phyloP scores from a whole-genome alignment of 2,113 vertebrate species.

The Dermatemys mawii region DNA sequence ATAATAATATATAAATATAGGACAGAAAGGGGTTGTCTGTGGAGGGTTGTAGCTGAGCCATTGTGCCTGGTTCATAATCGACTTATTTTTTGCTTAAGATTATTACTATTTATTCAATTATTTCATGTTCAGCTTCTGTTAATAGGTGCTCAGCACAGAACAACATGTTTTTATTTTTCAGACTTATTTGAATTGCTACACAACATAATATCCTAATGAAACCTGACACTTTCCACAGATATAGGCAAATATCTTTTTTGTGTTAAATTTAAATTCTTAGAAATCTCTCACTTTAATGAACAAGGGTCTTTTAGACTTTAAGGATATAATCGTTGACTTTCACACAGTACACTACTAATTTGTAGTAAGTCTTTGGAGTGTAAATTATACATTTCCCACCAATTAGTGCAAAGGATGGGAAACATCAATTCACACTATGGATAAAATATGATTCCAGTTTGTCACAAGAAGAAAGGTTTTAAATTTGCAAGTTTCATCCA shows the following conservation, averaged over 20 bases:
- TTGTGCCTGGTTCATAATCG: neutral
- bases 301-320: neutral
- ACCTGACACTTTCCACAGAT: neutral
- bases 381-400: constrained; percentile 71
- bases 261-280: constrained; percentile 10
- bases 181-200: constrained; percentile 1
- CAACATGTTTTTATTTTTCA: no score
- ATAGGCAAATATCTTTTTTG: constrained; percentile 16
- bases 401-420: constrained; percentile 61
- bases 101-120: neutral
- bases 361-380: constrained; percentile 68
- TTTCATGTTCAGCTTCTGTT: neutral
- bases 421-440: constrained; percentile 72
- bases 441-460: constrained; percentile 36
- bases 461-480: constrained; percentile 64
- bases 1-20: neutral
- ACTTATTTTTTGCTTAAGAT: neutral
- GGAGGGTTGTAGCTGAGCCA: neutral
- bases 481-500: constrained; percentile 66
- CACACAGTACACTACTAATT: constrained; percentile 41
- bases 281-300: constrained; percentile 20
- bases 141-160: neutral
- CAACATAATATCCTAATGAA: neutral
- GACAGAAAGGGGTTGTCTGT: neutral
- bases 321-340: constrained; percentile 65